These are phyloP conservation scores for Cataglyphis cursor DNA, from an alignment of 2,888 invertebrate species.

Conservation along the genomic window DNA sequence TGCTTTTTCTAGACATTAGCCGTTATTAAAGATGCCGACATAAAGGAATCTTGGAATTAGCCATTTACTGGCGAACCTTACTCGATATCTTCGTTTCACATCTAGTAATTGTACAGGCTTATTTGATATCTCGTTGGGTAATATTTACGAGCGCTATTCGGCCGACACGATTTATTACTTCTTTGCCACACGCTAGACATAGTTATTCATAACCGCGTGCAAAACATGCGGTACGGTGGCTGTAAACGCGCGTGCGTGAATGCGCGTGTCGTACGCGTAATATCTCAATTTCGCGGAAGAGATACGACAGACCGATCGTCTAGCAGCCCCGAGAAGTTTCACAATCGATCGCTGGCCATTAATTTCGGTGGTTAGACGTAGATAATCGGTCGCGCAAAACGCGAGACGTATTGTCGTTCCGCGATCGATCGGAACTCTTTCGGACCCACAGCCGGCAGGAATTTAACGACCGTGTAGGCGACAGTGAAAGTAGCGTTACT, in stretches of 20 bases:
- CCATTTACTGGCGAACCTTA: not conserved
- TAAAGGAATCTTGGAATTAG: conserved; percentile 11
- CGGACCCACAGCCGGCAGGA: conserved; percentile 73
- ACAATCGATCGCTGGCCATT: conserved; percentile 34
- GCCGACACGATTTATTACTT: conserved; percentile 25
- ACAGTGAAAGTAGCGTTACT: conserved; percentile 84
- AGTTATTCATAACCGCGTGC: conserved; percentile 28
- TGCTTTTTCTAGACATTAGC: not conserved
- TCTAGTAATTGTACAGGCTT: conserved; percentile 23
- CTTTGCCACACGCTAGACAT: not conserved
- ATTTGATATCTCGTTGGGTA: conserved; percentile 35
- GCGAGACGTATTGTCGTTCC: conserved; percentile 58
- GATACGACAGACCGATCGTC: conserved; percentile 31
- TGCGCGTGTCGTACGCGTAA: conserved; percentile 2
- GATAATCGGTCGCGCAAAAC: conserved; percentile 45
- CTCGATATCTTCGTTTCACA: conserved; percentile 27
- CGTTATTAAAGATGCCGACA: conserved; percentile 15
- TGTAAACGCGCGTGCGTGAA: not conserved
- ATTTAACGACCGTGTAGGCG: conserved; percentile 82
- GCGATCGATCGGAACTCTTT: conserved; percentile 69
- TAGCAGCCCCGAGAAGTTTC: not conserved
- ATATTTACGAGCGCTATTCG: conserved; percentile 47
- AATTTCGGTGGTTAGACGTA: conserved; percentile 51
- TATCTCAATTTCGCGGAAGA: conserved; percentile 53
- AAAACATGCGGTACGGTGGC: conserved; percentile 9